These are phyloP conservation scores for Hirudo medicinalis DNA, from an alignment of 1,140 invertebrate genomes.

Conservation along the genomic window DNA sequence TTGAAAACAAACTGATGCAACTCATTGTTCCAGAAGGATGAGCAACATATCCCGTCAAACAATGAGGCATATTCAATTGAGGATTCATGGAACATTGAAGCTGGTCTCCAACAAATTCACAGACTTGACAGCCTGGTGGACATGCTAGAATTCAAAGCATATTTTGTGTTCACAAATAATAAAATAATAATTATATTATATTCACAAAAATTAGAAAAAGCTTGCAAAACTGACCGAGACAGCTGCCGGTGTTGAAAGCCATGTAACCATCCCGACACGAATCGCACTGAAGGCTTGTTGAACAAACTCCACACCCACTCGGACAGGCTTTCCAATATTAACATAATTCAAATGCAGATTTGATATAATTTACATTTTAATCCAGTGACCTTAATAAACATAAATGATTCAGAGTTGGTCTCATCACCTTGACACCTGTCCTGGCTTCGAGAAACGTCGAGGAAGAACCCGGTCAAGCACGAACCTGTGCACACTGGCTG, in stretches of 20 bases:
- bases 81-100: conserved; percentile 3
- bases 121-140: conserved; percentile 8
- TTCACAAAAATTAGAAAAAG: background rate
- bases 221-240: background rate
- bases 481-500: background rate
- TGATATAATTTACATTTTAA: no score
- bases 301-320: conserved; percentile 1
- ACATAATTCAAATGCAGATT: no score
- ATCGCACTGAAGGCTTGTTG: background rate
- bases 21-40: background rate
- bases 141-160: background rate
- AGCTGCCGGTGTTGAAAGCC: background rate
- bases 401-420: background rate
- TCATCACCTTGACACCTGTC: background rate
- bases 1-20: conserved; percentile 6
- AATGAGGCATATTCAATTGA: background rate
- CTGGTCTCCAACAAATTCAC: conserved; percentile 7
- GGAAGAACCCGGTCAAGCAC: background rate
- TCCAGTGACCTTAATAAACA: no score
- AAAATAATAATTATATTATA: no score
- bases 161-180: no score
- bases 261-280: background rate
- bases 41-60: background rate
- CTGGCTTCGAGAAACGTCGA: background rate
- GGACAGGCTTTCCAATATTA: background rate